Percentiles rank a stretch among this genome's conserved stretches.
Conservation (phyloP, 2,113 vertebrate genomes). For the Romanogobio albipinnatus region DNA sequence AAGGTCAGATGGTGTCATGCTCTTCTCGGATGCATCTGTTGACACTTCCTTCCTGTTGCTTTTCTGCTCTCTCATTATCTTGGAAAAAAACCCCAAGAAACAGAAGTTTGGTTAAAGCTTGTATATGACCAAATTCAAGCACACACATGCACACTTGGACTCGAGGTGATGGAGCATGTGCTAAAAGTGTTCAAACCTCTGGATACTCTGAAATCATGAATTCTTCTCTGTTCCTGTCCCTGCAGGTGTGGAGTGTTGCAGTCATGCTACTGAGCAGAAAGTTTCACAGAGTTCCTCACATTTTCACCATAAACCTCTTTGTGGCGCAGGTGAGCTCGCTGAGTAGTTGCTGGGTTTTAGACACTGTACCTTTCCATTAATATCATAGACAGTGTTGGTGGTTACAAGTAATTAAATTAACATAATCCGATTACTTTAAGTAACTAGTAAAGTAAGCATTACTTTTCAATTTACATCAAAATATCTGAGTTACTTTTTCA, state of each 20-base stretch:
- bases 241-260: slow-evolving; percentile 89
- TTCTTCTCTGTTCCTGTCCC: slow-evolving; percentile 42
- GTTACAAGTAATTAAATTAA: too few species aligned
- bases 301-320: slow-evolving; percentile 89
- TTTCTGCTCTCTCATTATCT: slow-evolving; percentile 13
- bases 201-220: neutral
- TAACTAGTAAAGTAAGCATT: too few species aligned
- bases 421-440: too few species aligned
- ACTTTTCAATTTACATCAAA: too few species aligned
- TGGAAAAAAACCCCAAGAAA: neutral
- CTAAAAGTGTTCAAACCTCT: neutral
- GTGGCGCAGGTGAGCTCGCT: slow-evolving; percentile 85
- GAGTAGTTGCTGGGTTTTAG: neutral
- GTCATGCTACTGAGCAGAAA: slow-evolving; percentile 92
- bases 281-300: slow-evolving; percentile 87
- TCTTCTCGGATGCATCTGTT: slow-evolving; percentile 24
- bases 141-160: neutral
- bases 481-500: too few species aligned
- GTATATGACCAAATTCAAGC: neutral
- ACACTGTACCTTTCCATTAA: neutral
- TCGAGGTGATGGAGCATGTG: neutral
- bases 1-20: neutral
- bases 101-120: neutral
- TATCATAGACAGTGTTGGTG: neutral
- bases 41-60: slow-evolving; percentile 61